Conservation (phyloP, 2,888 invertebrate species). For the Tenthredo amoena region DNA sequence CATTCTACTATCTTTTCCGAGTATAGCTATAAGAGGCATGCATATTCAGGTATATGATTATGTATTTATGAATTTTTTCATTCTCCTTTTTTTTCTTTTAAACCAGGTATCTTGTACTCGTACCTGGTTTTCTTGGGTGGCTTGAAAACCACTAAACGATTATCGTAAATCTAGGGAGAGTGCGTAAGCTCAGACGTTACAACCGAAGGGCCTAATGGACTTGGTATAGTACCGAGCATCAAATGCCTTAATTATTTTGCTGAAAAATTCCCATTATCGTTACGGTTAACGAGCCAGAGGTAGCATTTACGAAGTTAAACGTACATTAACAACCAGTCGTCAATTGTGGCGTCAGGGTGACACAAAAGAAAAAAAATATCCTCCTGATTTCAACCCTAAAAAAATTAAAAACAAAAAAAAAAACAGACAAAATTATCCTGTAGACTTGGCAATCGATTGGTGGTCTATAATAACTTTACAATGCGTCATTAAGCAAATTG, state of each 20-base stretch:
- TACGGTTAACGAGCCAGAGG: constrained; percentile 21
- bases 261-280: constrained; percentile 42
- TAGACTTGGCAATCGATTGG: neutral
- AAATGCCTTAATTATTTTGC: constrained; percentile 41
- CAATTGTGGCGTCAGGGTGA: neutral
- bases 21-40: neutral
- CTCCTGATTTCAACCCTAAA: neutral
- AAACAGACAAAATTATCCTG: neutral
- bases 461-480: neutral
- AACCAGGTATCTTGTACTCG: neutral
- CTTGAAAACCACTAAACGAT: constrained; percentile 37
- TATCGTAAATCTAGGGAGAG: constrained; percentile 36
- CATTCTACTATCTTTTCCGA: neutral
- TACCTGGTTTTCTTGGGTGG: neutral
- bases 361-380: neutral
- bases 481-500: neutral
- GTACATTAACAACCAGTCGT: constrained; percentile 13
- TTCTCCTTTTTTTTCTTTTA: neutral
- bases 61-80: constrained; percentile 15
- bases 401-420: neutral
- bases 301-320: constrained; percentile 12
- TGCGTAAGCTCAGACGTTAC: constrained; percentile 25
- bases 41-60: neutral
- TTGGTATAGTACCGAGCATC: constrained; percentile 9
- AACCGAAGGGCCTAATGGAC: constrained; percentile 41